A percentile compares a stretch with the other conserved stretches of the same genome.
Evolutionary conservation across 1,140 invertebrate genomes (phyloP).

Genomic region (Globodera rostochiensis): DNA sequence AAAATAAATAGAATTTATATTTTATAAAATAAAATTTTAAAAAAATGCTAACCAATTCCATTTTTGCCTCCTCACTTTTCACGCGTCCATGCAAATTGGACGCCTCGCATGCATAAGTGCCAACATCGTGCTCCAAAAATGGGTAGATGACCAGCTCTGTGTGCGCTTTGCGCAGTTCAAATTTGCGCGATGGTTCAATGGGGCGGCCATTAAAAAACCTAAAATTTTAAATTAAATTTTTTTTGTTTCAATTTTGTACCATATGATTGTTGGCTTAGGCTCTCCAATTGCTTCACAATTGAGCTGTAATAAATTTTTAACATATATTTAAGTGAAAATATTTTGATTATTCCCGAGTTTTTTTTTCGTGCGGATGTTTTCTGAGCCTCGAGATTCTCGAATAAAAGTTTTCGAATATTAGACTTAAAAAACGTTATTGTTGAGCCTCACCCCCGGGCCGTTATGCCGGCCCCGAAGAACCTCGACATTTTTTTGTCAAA

Average conservation of each 20-base stretch:
- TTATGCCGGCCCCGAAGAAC: no score
- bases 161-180: slow-evolving; percentile 45
- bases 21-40: background rate
- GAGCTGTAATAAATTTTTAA: background rate
- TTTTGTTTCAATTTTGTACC: slow-evolving; percentile 28
- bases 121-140: slow-evolving; percentile 63
- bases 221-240: slow-evolving; percentile 1
- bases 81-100: slow-evolving; percentile 48
- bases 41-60: slow-evolving; percentile 18
- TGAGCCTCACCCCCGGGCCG: no score
- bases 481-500: no score
- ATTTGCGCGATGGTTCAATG: slow-evolving; percentile 52
- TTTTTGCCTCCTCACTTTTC: slow-evolving; percentile 30
- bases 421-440: no score
- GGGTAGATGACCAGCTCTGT: slow-evolving; percentile 61
- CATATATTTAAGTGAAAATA: background rate
- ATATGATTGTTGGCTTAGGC: slow-evolving; percentile 58
- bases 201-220: slow-evolving; percentile 47
- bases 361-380: no score
- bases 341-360: no score
- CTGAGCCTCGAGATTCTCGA: no score
- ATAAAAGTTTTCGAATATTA: no score
- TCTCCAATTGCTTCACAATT: slow-evolving; percentile 59
- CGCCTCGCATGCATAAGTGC: slow-evolving; percentile 59
- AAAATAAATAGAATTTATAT: slow-evolving; percentile 5